phyloP scores from a whole-genome alignment of 1,140 invertebrate genomes.

The Diachasmimorpha longicaudata region DNA sequence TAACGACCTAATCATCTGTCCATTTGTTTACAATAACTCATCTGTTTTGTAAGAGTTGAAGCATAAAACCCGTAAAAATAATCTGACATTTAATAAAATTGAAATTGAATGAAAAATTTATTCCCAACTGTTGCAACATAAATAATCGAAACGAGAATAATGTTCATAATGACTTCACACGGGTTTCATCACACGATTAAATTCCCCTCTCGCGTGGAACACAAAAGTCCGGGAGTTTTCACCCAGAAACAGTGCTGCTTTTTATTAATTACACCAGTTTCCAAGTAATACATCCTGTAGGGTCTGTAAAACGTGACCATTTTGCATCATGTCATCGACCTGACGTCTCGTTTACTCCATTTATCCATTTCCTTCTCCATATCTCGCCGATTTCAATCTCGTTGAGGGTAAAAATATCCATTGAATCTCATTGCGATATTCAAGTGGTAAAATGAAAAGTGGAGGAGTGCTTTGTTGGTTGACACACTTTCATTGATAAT shows the following conservation, averaged over 20 bases:
- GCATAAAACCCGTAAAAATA: too few species aligned
- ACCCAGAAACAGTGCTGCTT: neutral
- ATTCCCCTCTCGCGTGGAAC: neutral
- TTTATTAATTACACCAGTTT: conserved; percentile 48
- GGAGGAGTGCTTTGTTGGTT: neutral
- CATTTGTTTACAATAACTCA: neutral
- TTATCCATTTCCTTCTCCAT: neutral
- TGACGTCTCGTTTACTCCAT: conserved; percentile 13
- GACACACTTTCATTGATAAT: neutral
- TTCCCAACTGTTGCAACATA: neutral
- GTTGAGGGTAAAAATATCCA: neutral
- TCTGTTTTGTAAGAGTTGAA: too few species aligned
- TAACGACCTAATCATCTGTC: too few species aligned
- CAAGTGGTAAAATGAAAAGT: too few species aligned
- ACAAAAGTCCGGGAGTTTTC: conserved; percentile 7
- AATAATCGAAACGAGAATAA: neutral
- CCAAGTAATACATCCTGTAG: conserved; percentile 54
- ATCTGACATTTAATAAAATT: too few species aligned
- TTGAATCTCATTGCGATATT: neutral
- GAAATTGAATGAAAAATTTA: neutral
- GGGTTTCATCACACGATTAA: conserved; percentile 12
- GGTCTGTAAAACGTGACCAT: conserved; percentile 39
- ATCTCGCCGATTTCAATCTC: neutral
- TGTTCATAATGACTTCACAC: conserved; percentile 13
- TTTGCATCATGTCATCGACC: conserved; percentile 45